Percentiles rank a stretch among this genome's conserved stretches.
phyloP scores from a whole-genome alignment of 2,888 invertebrate genomes.

The Chromoteleia sp. region DNA sequence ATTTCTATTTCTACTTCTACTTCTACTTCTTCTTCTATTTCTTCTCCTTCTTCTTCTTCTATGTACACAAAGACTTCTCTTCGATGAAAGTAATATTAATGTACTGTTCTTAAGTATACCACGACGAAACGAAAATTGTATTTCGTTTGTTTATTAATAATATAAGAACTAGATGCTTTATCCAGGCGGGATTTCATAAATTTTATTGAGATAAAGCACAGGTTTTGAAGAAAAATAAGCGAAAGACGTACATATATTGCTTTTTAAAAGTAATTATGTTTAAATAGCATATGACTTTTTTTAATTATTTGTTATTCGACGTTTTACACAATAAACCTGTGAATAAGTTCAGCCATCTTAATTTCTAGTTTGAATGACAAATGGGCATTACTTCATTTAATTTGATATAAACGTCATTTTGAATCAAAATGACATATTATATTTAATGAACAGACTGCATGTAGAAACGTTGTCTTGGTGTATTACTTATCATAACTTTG shows the following conservation, averaged over 20 bases:
- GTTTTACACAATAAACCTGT: background rate
- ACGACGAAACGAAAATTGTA: constrained; percentile 34
- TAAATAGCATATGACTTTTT: constrained; percentile 22
- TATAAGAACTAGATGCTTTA: constrained; percentile 11
- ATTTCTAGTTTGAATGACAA: constrained; percentile 3
- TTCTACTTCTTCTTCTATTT: constrained; percentile 51
- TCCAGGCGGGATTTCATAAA: constrained; percentile 7
- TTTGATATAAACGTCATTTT: constrained; percentile 42
- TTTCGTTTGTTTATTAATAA: constrained; percentile 32
- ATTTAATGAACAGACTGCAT: constrained; percentile 29
- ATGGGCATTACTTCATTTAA: constrained; percentile 50
- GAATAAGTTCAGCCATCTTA: constrained; percentile 1
- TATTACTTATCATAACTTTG: constrained; percentile 27
- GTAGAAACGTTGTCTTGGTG: constrained; percentile 41
- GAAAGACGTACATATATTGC: constrained; percentile 13
- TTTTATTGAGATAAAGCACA: constrained; percentile 18
- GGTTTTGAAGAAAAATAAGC: background rate
- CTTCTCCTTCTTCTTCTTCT: constrained; percentile 53
- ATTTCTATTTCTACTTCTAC: too few relatives aligned
- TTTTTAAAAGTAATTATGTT: constrained; percentile 14
- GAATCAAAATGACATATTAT: constrained; percentile 56
- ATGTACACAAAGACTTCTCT: constrained; percentile 61
- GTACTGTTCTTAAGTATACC: constrained; percentile 43
- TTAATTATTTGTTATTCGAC: background rate
- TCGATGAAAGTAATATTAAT: constrained; percentile 68